phyloP scores from a whole-genome alignment of 2,888 invertebrate genomes.

The Coenonympha arcania region DNA sequence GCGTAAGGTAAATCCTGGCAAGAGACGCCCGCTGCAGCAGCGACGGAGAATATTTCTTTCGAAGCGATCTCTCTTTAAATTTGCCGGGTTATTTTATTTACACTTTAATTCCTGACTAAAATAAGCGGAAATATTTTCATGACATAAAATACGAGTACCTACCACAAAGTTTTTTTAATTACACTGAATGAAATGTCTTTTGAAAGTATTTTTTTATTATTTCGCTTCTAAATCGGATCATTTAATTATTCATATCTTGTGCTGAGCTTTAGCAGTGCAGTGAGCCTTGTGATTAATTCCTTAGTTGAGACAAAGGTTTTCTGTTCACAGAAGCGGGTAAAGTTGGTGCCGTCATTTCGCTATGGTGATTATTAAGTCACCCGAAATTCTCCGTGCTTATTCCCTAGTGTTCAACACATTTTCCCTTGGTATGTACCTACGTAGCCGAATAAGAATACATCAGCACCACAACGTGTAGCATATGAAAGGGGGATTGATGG shows the following conservation, averaged over 20 bases:
- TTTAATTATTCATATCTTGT: no score
- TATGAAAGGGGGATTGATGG: conserved; percentile 25
- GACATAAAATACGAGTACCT: background rate
- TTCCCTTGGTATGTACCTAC: background rate
- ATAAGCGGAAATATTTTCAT: conserved; percentile 1
- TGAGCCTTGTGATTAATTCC: no score
- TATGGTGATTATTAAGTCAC: no score
- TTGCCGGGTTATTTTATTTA: conserved; percentile 15
- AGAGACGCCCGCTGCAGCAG: conserved; percentile 49
- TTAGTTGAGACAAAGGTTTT: no score
- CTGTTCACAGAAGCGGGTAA: no score
- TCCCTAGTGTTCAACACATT: background rate
- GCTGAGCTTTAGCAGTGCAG: no score
- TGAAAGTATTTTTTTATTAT: background rate
- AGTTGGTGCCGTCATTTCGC: no score
- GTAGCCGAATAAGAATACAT: conserved; percentile 16
- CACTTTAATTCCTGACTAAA: conserved; percentile 3
- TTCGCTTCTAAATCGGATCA: no score
- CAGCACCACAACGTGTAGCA: conserved; percentile 15
- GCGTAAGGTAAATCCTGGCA: conserved; percentile 60
- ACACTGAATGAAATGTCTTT: background rate
- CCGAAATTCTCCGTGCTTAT: background rate
- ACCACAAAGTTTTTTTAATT: background rate
- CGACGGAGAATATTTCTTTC: conserved; percentile 44
- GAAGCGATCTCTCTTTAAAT: conserved; percentile 31